Evolutionary conservation across 2,113 vertebrate genomes (phyloP), one percentile per base, ranked within the genome.

Genomic region (Clarias magur): DNA sequence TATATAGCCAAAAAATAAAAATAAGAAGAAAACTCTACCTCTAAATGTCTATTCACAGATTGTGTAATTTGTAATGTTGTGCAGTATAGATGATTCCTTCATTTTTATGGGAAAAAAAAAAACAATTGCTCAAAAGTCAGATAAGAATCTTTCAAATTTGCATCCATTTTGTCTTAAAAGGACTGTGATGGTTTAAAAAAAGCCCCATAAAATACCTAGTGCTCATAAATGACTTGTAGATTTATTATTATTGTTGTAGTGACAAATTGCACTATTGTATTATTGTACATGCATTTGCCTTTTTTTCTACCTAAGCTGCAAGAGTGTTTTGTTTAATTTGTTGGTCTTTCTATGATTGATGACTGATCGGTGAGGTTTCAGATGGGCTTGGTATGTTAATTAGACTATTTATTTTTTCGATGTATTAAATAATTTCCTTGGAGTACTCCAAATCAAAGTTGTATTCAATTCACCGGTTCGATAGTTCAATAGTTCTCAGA

Each of bases 21-120:
- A 72, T 2, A 7, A 4, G 13, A 19, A 70, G 30, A 48, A 75
- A 60, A 17, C 67, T 53, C 85, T 70, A 86, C 79, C 56, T 75
- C 86, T 59, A 63, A 70, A 30, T 83, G 86, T 76, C 7, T 87
- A 62, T 80, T 54, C 19, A 34, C 53, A 68, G 27, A 80, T n/a
- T 68, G 34, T 86, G 57, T 78, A 63, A 85, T 68, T 21, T 76
- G 9, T 42, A 70, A 16, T 80, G 27, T 30, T 73, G 56, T 82
- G 9, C 27, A 72, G 59, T 85, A 48, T 80, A 57, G 65, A 76
- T 87, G 80, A 80, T 38, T 80, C 11, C 17, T 38, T 62, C 9
- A 17, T 30, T 78, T 54, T 42, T 19, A 27, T 57, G 9, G 23
- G 23, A 11, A n/a, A 27, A 38, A 11, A 17, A 34, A 59, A 11